Evolutionary conservation across 1,140 invertebrate species (phyloP), one percentile per base, ranked within the genome.

Genomic region (Zaprionus lachaisei): DNA sequence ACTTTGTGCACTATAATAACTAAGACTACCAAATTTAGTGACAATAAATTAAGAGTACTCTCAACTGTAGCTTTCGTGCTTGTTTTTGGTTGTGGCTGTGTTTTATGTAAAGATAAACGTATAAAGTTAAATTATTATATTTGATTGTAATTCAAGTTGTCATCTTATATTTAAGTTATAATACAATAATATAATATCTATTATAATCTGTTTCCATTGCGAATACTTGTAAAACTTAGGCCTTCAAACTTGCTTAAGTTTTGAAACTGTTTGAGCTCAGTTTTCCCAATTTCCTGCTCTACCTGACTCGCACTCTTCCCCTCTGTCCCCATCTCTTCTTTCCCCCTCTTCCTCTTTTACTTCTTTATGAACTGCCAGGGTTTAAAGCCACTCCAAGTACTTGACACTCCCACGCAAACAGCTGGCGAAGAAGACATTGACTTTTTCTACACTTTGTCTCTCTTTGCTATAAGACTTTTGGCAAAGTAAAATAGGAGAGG

Each of bases 341-440:
- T 34, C 0, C 22, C 47, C 49, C 20, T 31, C 1, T 22, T 6
- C 28, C 6, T 66, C 14, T 9, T 14, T n/a, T n/a, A 24, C 14
- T 44, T 12, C 17, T 20, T 69, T 75, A 17, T 57, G 26, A 64
- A 63, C 49, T 63, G 20, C 14, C 58, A 62, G n/a, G 58, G 51
- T 31, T 75, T 58, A 20, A 71, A 70, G 60, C 73, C 22, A 60
- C 54, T 49, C 31, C 60, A 60, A 24, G 34, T 34, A 54, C 54
- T 72, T 65, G 73, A 58, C 68, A 65, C 68, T 31, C 61, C 73
- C 51, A 58, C 34, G 60, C 41, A 55, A 41, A 64, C 65, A 58
- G 55, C 67, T 66, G 57, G 28, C 11, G 14, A 22, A 54, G 56
- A 56, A 62, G 60, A 54, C 38, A 68, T 73, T 49, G 58, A 68